Evolutionary conservation across 2,113 vertebrate genomes (phyloP).

Genomic region (Telmatochromis sp.): DNA sequence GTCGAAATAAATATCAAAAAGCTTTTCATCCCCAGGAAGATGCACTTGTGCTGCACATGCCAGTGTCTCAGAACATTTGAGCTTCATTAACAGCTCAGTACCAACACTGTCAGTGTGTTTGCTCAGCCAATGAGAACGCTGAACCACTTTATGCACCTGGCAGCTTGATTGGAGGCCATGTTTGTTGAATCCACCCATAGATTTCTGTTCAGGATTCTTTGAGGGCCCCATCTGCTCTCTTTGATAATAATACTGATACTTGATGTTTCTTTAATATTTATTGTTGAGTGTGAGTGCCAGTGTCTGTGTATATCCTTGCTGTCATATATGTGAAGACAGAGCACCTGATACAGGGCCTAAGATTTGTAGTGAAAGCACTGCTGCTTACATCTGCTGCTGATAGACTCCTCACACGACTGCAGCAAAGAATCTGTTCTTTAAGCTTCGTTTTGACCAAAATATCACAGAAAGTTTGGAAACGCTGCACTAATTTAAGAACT

Average conservation of each 20-base stretch:
- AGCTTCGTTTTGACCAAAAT: background rate
- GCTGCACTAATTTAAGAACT: accelerated
- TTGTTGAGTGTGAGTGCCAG: background rate
- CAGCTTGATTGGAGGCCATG: background rate
- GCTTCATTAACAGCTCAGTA: background rate
- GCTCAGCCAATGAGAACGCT: background rate
- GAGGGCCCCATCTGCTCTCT: accelerated
- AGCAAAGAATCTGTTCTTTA: background rate
- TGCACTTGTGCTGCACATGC: background rate
- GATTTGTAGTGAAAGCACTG: background rate
- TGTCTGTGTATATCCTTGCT: background rate
- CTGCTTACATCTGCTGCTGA: background rate
- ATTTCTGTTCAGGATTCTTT: background rate
- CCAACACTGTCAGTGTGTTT: accelerated
- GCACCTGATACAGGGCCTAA: background rate
- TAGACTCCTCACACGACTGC: background rate
- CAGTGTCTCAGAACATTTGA: background rate
- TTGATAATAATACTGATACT: background rate
- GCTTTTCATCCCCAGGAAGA: background rate
- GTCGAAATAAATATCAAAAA: accelerated
- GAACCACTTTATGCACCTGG: background rate
- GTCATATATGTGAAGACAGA: background rate
- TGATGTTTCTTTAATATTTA: background rate
- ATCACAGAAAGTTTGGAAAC: accelerated
- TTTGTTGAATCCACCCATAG: background rate